Base-by-base conservation (phyloP, 2,113 vertebrate genomes). In the Salvelinus alpinus region DNA sequence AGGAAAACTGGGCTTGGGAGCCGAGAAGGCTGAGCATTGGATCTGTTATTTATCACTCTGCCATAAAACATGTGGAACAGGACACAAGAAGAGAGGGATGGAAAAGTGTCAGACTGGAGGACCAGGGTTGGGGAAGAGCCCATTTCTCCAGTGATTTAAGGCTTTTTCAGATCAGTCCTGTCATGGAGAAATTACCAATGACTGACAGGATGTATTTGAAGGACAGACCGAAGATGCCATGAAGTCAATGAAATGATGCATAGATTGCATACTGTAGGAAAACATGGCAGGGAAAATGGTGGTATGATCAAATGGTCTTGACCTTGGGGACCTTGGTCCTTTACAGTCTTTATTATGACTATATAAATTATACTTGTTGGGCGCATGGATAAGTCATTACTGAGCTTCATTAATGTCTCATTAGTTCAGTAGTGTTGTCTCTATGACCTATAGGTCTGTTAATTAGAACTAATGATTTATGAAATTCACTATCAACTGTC, bases 181-280 rank as follows among this genome's bases (percentile, higher is more conserved):
- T 87, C 90, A 87, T 73, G 83, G 86, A 73, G 85, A 85, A 90
- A 90, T 92, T 89, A 91, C 87, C 80, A 62, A 78, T 65, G 79
- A 81, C 79, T 22, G 74, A 85, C 82, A 80, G 86, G 87, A 88
- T 83, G 85, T 74, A 78, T 83, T 84, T 90, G 89, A 91, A 90
- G 89, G 90, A 88, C 89, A 76, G 79, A 79, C 79, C 72, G n/a
- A 74, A 82, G 72, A 54, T 12, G 38, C 69, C 57, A 82, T 57
- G 57, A 8, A 62, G 71, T 78, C 84, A 31, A 69, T 76, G 78
- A 80, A 84, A 80, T 79, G 74, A 86, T 82, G 84, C 79, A 44
- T 44, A 44, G 38, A 44, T 44, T 44, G 38, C 38, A 76, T 72
- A 79, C 62, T 74, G 81, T 71, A 34, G 80, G 73, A 74, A 77